Conservation (phyloP, 1,140 invertebrate genomes). For the Stenopsyche tienmushanensis region DNA sequence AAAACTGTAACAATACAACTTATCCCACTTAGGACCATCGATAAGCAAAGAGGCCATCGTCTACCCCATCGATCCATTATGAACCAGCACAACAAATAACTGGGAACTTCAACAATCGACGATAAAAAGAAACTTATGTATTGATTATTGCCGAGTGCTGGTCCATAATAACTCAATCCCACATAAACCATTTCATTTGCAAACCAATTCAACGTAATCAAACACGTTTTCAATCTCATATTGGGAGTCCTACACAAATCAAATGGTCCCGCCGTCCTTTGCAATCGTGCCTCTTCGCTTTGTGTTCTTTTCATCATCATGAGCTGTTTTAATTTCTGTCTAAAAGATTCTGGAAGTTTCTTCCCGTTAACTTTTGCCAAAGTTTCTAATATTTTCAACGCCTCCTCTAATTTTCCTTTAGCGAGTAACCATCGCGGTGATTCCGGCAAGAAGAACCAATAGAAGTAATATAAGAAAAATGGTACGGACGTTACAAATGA, state of each 20-base stretch:
- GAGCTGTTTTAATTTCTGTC: conserved; percentile 68
- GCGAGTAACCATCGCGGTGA: conserved; percentile 83
- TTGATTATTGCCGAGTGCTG: conserved; percentile 78
- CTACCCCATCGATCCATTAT: conserved; percentile 82
- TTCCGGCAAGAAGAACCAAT: conserved; percentile 83
- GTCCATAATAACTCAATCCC: conserved; percentile 83
- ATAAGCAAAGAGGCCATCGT: conserved; percentile 78
- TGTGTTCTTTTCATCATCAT: conserved; percentile 67
- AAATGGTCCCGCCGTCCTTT: conserved; percentile 65
- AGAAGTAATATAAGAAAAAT: conserved; percentile 80
- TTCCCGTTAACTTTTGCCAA: conserved; percentile 77
- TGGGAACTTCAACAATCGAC: conserved; percentile 80
- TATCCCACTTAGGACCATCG: conserved; percentile 79
- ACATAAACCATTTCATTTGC: conserved; percentile 81
- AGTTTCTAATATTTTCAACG: conserved; percentile 71
- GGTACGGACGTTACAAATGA: conserved; percentile 79
- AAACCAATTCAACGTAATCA: conserved; percentile 71
- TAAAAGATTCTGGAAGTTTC: conserved; percentile 70
- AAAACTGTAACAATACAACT: conserved; percentile 81
- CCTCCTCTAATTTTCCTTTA: conserved; percentile 76
- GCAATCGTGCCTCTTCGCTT: conserved; percentile 62
- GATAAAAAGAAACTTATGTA: conserved; percentile 85
- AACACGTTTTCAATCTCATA: conserved; percentile 73
- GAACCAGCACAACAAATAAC: conserved; percentile 80
- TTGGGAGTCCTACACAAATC: conserved; percentile 81